Conservation (phyloP, 2,113 vertebrate species). For the Hucho hucho region DNA sequence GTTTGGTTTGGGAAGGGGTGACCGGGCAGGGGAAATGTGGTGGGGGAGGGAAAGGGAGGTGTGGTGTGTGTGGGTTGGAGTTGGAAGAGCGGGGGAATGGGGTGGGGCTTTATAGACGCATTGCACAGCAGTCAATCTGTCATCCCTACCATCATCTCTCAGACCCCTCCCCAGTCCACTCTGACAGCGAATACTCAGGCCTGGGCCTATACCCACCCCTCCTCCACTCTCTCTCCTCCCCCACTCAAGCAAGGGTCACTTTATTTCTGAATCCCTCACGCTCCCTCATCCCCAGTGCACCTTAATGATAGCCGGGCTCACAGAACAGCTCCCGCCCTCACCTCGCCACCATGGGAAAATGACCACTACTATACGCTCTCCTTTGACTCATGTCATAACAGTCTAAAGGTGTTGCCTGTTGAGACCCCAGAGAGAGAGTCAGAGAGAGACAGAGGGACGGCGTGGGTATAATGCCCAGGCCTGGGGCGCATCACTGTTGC, state of each 20-base stretch:
- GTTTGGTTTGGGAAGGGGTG: slow-evolving; percentile 33
- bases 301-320: slow-evolving; percentile 7
- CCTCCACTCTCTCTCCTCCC: background rate
- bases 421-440: slow-evolving; percentile 16
- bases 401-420: slow-evolving; percentile 1
- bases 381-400: background rate
- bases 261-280: slow-evolving; percentile 18
- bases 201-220: slow-evolving; percentile 22
- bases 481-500: slow-evolving; percentile 54
- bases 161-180: slow-evolving; percentile 13
- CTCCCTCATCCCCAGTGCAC: slow-evolving; percentile 7
- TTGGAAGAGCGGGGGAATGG: slow-evolving; percentile 15
- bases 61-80: background rate
- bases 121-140: slow-evolving; percentile 40
- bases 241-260: background rate
- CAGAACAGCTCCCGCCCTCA: slow-evolving; percentile 2
- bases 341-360: slow-evolving; percentile 9
- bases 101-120: slow-evolving; percentile 35
- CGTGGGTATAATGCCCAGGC: slow-evolving; percentile 56
- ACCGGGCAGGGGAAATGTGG: background rate
- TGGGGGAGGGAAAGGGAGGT: background rate
- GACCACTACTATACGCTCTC: background rate
- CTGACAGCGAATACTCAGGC: slow-evolving; percentile 40
- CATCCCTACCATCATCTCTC: slow-evolving; percentile 35
- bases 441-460: slow-evolving; percentile 29